phyloP scores from a whole-genome alignment of 2,888 invertebrate genomes.

The Drosophila seclusa region DNA sequence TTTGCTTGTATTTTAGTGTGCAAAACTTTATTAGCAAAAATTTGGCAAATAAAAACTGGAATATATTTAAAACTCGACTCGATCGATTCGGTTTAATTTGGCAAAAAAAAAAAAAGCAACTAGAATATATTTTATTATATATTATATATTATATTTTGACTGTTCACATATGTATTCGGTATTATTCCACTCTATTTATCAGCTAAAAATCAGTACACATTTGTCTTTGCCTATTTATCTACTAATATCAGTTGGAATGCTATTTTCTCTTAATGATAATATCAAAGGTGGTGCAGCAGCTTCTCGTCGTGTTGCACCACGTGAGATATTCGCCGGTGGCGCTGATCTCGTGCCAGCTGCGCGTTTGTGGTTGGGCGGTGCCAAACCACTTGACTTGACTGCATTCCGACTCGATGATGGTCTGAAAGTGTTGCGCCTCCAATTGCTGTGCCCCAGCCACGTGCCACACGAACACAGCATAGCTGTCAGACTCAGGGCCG shows the following conservation, averaged over 20 bases:
- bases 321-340: slow-evolving; percentile 70
- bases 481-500: slow-evolving; percentile 11
- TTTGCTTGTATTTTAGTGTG: neutral
- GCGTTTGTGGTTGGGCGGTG: slow-evolving; percentile 75
- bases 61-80: neutral
- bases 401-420: slow-evolving; percentile 79
- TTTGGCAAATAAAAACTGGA: neutral
- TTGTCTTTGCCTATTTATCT: neutral
- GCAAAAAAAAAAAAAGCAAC: too few relatives aligned
- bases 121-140: too few relatives aligned
- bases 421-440: slow-evolving; percentile 65
- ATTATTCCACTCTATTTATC: neutral
- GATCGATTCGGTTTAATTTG: too few relatives aligned
- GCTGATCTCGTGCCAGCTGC: slow-evolving; percentile 77
- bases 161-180: neutral
- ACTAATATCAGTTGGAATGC: slow-evolving; percentile 3
- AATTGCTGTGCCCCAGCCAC: slow-evolving; percentile 33
- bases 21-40: neutral
- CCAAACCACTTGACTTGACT: slow-evolving; percentile 81
- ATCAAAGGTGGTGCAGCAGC: slow-evolving; percentile 61
- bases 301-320: slow-evolving; percentile 45
- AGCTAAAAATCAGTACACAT: slow-evolving; percentile 12
- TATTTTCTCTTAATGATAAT: slow-evolving; percentile 79
- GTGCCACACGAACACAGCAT: slow-evolving; percentile 81
- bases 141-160: too few relatives aligned